Conservation (phyloP, 2,113 vertebrate species). For the Alligator mississippiensis region DNA sequence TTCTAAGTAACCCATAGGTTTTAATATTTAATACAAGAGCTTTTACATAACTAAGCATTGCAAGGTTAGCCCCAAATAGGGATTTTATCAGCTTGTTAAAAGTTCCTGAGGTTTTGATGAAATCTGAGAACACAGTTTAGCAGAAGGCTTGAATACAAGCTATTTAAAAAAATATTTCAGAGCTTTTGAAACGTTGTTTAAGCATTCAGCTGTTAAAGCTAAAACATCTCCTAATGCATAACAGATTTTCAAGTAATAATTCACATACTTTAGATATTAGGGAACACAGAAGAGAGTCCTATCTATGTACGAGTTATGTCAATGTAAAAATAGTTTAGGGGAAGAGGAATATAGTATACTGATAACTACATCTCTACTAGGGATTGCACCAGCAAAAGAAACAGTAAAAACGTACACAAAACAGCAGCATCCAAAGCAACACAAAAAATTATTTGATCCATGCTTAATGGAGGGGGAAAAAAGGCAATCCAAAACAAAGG, state of each 20-base stretch:
- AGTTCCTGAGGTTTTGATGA: not conserved
- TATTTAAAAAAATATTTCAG: not conserved
- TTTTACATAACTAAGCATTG: not conserved
- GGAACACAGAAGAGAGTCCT: not conserved
- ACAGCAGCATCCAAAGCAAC: not conserved
- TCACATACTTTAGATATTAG: not conserved
- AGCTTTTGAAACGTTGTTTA: not conserved
- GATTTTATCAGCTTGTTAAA: not conserved
- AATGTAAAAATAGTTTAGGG: not conserved
- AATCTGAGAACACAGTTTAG: not conserved
- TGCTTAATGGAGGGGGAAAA: too few species aligned
- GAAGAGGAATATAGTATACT: not conserved
- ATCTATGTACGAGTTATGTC: not conserved
- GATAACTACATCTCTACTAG: not conserved
- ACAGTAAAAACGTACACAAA: not conserved
- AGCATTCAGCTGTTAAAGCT: not conserved
- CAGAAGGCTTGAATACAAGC: not conserved
- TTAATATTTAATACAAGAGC: not conserved
- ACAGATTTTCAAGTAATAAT: not conserved
- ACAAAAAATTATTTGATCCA: not conserved
- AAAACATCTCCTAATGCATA: not conserved
- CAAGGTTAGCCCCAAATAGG: not conserved
- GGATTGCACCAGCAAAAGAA: not conserved
- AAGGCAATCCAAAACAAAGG: accelerated
- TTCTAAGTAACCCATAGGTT: not conserved